Evolutionary conservation across 2,888 invertebrate genomes (phyloP), one percentile per base, ranked within the genome.

Genomic region (Coenonympha glycerion): DNA sequence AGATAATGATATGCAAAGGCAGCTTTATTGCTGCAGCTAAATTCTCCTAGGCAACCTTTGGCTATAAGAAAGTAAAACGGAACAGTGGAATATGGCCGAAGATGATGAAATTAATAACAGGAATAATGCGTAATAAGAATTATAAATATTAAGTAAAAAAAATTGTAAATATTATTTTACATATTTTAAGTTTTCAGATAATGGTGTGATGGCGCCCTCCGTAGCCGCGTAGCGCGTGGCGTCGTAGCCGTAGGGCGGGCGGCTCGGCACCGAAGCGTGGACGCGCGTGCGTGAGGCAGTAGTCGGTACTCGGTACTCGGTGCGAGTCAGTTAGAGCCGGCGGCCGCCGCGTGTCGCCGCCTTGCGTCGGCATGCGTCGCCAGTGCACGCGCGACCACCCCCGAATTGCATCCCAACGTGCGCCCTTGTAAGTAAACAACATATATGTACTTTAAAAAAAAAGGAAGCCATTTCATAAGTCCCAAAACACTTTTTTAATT

Each of bases 351-450:
- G 83, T 79, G 77, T 69, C 68, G 76, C 71, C 75, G 79, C 75
- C 65, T 64, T 71, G 70, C 78, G 79, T 74, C 62, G 80, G 79
- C 68, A 82, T 83, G 83, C 73, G 72, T 66, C 59, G 60, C 62
- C 62, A 61, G 63, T 60, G 61, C 18, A 41, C 31, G 57, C 63
- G 65, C 64, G 71, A 59, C 57, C 68, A 68, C 58, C 64, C 62
- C 67, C 64, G 65, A 65, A 65, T 63, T 62, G 65, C 66, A 64
- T 61, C 70, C 62, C 66, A 78, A 77, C 80, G 81, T 84, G 86
- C 83, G 86, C 86, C 81, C 79, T 78, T 81, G 86, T 86, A 76
- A 87, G 87, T 85, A 57, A 54, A 52, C 28, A 53, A 36, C 28
- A 33, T 8, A n/a, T n/a, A n/a, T n/a, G n/a, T n/a, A 46, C 37